phyloP scores from a whole-genome alignment of 2,888 invertebrate genomes.

The Tipula lateralis region DNA sequence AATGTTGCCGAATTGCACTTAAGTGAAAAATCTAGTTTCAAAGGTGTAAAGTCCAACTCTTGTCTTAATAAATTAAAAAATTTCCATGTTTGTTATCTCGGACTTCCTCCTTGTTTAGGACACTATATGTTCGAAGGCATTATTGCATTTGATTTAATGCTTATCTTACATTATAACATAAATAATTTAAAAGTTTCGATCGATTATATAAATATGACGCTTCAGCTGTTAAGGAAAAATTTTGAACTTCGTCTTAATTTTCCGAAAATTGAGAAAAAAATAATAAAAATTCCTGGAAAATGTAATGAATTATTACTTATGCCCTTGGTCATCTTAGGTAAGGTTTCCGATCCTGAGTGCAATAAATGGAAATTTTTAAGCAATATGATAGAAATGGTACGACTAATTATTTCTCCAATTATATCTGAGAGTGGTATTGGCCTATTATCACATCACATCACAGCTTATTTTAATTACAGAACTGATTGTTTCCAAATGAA shows the following conservation, averaged over 20 bases:
- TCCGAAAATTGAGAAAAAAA: slow-evolving; percentile 25
- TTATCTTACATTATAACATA: slow-evolving; percentile 36
- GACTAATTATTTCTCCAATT: slow-evolving; percentile 27
- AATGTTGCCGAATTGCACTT: not conserved
- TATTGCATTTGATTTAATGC: slow-evolving; percentile 36
- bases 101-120: slow-evolving; percentile 39
- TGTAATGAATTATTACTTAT: slow-evolving; percentile 31
- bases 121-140: slow-evolving; percentile 40
- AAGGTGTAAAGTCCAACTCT: slow-evolving; percentile 38
- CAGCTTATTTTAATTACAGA: not conserved
- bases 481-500: not conserved
- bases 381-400: slow-evolving; percentile 32
- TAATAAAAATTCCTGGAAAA: slow-evolving; percentile 31
- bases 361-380: slow-evolving; percentile 32
- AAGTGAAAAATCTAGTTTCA: not conserved
- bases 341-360: slow-evolving; percentile 25
- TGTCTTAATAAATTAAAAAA: slow-evolving; percentile 37
- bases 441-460: not conserved
- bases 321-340: slow-evolving; percentile 29
- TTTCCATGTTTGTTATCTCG: slow-evolving; percentile 39
- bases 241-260: slow-evolving; percentile 29
- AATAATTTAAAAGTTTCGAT: not conserved
- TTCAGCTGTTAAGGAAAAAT: slow-evolving; percentile 26
- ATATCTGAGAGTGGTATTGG: not conserved
- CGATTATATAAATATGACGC: slow-evolving; percentile 26